phyloP scores from a whole-genome alignment of 2,888 invertebrate genomes.

The Trimorus sp. region DNA sequence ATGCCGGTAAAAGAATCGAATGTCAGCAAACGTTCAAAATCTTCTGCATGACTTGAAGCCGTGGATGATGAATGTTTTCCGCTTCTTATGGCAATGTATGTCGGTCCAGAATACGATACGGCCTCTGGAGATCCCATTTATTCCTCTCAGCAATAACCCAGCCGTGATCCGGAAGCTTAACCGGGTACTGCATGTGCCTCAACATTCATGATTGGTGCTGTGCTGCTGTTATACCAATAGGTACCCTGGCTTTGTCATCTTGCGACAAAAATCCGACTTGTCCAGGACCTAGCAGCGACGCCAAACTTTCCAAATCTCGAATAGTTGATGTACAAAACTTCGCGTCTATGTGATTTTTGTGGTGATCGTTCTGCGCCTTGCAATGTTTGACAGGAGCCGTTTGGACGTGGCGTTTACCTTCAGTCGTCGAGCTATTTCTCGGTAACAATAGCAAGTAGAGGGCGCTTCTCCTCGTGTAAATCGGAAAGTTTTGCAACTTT shows the following conservation, averaged over 20 bases:
- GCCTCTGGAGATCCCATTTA: conserved; percentile 72
- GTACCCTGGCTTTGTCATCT: conserved; percentile 77
- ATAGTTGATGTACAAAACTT: conserved; percentile 65
- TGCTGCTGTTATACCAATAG: conserved; percentile 78
- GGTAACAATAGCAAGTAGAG: conserved; percentile 1
- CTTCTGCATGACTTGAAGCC: conserved; percentile 61
- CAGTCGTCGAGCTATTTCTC: not conserved
- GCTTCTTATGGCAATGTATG: conserved; percentile 75
- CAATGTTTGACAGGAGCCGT: conserved; percentile 72
- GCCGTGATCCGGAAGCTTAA: conserved; percentile 73
- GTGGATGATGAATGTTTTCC: conserved; percentile 73
- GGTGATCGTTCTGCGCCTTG: conserved; percentile 50
- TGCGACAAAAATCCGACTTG: conserved; percentile 70
- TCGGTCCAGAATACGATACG: conserved; percentile 79
- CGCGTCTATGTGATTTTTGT: conserved; percentile 63
- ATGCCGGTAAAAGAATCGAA: not conserved
- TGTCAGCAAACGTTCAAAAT: conserved; percentile 7
- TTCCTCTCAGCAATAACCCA: conserved; percentile 74
- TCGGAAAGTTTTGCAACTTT: conserved; percentile 66
- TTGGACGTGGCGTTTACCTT: conserved; percentile 57
- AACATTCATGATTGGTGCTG: conserved; percentile 77
- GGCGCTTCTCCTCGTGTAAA: conserved; percentile 48
- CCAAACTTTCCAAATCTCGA: conserved; percentile 65
- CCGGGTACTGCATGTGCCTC: conserved; percentile 73
- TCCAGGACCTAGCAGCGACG: conserved; percentile 69